Evolutionary conservation across 2,888 invertebrate species (phyloP), one percentile per base, ranked within the genome.

Genomic region (Phania funesta): DNA sequence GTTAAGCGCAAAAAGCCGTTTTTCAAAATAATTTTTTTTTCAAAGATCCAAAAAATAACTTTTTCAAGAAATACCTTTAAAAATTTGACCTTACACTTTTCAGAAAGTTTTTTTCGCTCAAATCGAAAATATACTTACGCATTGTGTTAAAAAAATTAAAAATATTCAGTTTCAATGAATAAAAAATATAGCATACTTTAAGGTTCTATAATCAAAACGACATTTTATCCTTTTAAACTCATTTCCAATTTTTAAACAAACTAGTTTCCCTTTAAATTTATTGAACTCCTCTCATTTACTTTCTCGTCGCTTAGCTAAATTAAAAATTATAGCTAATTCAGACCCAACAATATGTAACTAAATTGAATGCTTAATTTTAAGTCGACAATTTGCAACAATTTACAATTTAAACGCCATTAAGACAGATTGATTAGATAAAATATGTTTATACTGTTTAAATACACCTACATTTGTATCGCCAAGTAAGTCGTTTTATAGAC

Each of bases 311-410:
- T 7, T 22, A 32, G 7, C 8, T 32, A 20, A 32, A 64, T 64
- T 20, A 22, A 48, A 35, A 20, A 22, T 3, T 48, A 32, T 16
- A 9, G 6, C 18, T 6, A 18, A 62, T 65, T 22, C 4, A 29
- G 1, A n/a, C 5, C 2, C 22, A 56, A 46, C 46, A 29, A 70
- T 48, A 26, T 50, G 26, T n/a, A 46, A 71, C 9, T 71, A 9
- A 60, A 60, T 60, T 48, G 38, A 29, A 71, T 50, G 35, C n/a
- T 60, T 48, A 60, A 60, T 71, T 67, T 60, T 60, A 60, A 41
- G 38, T 22, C 26, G 11, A 24, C 24, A 60, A 56, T 68, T 38
- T 41, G 18, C 18, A 52, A 54, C 29, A 52, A 71, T 58, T 60
- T 38, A 38, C 26, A 50, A 60, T 71, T 44, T 62, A 62, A 73